Evolutionary conservation across 2,888 invertebrate genomes (phyloP).

Genomic region (Oscheius sp.): DNA sequence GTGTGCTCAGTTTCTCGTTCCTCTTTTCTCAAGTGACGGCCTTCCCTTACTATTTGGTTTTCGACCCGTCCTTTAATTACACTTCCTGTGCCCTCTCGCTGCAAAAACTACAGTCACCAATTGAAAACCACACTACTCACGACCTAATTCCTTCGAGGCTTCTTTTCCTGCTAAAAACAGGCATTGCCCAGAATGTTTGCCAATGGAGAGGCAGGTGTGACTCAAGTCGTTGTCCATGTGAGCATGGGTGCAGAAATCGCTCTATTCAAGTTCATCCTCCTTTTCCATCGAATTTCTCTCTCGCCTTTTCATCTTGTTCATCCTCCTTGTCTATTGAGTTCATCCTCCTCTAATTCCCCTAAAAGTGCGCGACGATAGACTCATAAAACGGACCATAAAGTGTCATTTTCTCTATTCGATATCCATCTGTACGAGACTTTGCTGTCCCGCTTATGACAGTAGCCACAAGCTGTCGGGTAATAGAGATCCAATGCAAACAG

Average conservation of each 20-base stretch:
- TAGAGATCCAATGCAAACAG: constrained; percentile 25
- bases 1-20: not conserved
- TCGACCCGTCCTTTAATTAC: constrained; percentile 13
- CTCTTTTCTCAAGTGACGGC: not conserved
- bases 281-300: not conserved
- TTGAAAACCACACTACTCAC: constrained; percentile 14
- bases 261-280: not conserved
- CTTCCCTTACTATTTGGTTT: constrained; percentile 23
- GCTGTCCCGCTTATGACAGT: constrained; percentile 12
- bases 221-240: not conserved
- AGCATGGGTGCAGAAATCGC: not conserved
- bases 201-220: not conserved
- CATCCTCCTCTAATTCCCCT: not conserved
- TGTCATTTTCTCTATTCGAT: too few relatives aligned
- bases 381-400: constrained; percentile 2
- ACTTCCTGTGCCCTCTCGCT: constrained; percentile 26
- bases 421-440: not conserved
- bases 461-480: constrained; percentile 31
- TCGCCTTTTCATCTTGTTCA: not conserved
- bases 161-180: not conserved
- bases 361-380: not conserved
- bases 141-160: not conserved
- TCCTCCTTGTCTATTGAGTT: not conserved
- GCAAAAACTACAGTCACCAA: constrained; percentile 1
- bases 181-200: not conserved